Percentiles rank a stretch among this genome's conserved stretches.
These are phyloP conservation scores for Esperia sulphurella DNA, from an alignment of 2,888 invertebrate species.

Conservation along the genomic window DNA sequence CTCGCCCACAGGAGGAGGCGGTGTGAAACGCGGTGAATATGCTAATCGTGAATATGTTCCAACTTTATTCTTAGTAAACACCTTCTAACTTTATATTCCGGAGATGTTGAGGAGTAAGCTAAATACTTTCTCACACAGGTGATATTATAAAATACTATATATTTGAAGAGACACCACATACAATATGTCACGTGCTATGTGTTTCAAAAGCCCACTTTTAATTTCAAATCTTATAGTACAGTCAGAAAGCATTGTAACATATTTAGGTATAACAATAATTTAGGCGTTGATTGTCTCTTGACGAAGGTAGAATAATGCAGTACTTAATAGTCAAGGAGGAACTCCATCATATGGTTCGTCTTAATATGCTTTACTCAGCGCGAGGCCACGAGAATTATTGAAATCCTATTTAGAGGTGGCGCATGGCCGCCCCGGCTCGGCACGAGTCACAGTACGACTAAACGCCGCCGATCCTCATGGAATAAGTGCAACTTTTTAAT, in stretches of 20 bases:
- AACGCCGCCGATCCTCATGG: slow-evolving; percentile 40
- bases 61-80: slow-evolving; percentile 12
- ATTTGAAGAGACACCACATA: too few species aligned
- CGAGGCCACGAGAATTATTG: slow-evolving; percentile 33
- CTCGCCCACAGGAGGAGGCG: slow-evolving; percentile 46
- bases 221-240: too few species aligned
- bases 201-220: too few species aligned
- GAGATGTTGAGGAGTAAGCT: background rate
- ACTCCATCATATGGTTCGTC: slow-evolving; percentile 18
- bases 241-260: too few species aligned
- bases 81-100: slow-evolving; percentile 7
- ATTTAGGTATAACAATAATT: background rate
- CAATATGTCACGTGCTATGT: too few species aligned
- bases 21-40: slow-evolving; percentile 20
- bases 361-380: slow-evolving; percentile 34
- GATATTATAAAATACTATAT: background rate
- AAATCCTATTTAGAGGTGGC: slow-evolving; percentile 39
- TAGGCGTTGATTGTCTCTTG: background rate
- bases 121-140: background rate
- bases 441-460: background rate
- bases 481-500: slow-evolving; percentile 62
- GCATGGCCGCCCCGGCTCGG: slow-evolving; percentile 9
- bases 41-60: slow-evolving; percentile 20
- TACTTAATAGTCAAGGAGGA: slow-evolving; percentile 6
- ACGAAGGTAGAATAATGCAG: background rate